Percentiles rank a stretch among this genome's conserved stretches.
Evolutionary conservation across 1,140 invertebrate genomes (phyloP).

Genomic region (Elysia chlorotica): DNA sequence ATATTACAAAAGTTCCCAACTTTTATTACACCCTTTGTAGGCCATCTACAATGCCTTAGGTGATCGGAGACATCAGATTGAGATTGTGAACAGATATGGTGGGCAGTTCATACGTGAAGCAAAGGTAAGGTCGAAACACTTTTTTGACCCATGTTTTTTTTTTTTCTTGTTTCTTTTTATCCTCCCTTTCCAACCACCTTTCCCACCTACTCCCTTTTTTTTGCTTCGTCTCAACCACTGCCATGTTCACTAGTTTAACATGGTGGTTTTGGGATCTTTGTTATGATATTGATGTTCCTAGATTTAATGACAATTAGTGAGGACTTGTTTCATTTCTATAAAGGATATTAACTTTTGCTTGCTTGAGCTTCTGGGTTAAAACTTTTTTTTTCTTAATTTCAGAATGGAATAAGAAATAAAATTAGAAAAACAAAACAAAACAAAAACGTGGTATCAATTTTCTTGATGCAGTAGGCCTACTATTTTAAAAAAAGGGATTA

Average conservation of each 20-base stretch:
- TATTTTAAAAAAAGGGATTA: no score
- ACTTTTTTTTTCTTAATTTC: no score
- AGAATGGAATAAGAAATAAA: no score
- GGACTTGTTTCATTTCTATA: not conserved
- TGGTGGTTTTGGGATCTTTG: constrained; percentile 17
- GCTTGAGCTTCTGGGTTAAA: no score
- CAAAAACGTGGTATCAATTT: no score
- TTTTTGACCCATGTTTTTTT: not conserved
- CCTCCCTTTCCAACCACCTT: not conserved
- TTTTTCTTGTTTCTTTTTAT: not conserved
- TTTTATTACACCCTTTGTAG: constrained; percentile 66
- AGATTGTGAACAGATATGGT: constrained; percentile 92
- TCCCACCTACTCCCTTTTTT: not conserved
- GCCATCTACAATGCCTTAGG: constrained; percentile 86
- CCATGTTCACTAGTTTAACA: constrained; percentile 1
- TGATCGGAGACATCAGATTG: constrained; percentile 89
- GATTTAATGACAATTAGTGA: not conserved
- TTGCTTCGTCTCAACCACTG: not conserved
- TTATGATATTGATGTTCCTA: not conserved
- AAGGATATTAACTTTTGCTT: not conserved
- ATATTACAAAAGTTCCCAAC: not conserved
- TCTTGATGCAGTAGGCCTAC: no score
- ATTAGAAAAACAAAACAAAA: no score
- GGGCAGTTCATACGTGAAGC: constrained; percentile 95
- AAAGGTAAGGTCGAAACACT: constrained; percentile 87